These are phyloP conservation scores for Brienomyrus longianalis DNA, from an alignment of 2,113 vertebrate species.

Conservation along the genomic window DNA sequence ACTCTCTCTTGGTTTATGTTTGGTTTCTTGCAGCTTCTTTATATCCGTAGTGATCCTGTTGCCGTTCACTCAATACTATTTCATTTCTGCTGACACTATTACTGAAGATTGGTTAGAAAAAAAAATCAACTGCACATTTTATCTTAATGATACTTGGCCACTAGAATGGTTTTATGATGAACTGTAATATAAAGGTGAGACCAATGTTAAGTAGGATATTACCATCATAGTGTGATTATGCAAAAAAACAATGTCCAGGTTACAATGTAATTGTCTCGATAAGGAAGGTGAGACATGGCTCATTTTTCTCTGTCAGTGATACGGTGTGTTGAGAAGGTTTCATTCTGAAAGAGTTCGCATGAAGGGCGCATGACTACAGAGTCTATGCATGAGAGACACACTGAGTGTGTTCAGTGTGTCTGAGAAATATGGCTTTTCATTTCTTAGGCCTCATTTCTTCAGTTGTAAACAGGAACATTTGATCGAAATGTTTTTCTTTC, in stretches of 20 bases:
- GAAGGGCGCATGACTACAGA: not conserved
- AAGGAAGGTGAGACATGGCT: not conserved
- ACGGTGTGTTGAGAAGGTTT: not conserved
- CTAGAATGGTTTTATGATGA: conserved; percentile 13
- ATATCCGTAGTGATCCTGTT: not conserved
- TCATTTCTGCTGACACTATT: not conserved
- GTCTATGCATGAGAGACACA: no score
- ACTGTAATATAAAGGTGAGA: conserved; percentile 5
- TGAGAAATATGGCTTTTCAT: not conserved
- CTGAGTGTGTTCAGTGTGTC: not conserved
- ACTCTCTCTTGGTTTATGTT: not conserved
- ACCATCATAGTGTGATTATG: not conserved
- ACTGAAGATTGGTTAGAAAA: not conserved
- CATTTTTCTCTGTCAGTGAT: conserved; percentile 8
- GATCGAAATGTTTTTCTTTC: not conserved
- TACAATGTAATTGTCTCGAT: not conserved
- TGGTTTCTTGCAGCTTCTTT: not conserved
- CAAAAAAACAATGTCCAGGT: not conserved
- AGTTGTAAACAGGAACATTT: not conserved
- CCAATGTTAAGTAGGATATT: not conserved
- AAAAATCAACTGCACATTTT: not conserved
- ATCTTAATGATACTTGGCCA: not conserved
- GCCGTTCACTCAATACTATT: not conserved
- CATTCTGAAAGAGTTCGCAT: not conserved
- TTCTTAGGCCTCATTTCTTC: not conserved